These are phyloP conservation scores for Clusia tigrina DNA, from an alignment of 2,888 invertebrate species.

Conservation along the genomic window DNA sequence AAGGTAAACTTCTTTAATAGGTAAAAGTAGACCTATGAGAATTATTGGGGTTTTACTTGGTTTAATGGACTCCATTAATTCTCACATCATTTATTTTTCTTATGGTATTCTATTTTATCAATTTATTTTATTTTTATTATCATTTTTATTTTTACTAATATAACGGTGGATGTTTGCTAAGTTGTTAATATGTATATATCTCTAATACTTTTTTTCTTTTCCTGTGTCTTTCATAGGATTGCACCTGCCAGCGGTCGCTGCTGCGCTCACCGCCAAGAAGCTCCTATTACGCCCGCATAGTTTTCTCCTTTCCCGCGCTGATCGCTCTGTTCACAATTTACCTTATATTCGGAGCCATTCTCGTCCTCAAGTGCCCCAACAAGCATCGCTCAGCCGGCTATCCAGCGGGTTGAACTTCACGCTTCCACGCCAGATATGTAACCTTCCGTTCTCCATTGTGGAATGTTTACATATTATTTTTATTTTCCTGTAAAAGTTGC, in stretches of 20 bases:
- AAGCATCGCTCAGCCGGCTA: conserved; percentile 39
- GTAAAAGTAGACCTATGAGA: no score
- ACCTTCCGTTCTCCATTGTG: conserved; percentile 22
- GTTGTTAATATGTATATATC: background rate
- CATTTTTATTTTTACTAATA: no score
- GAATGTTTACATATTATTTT: conserved; percentile 22
- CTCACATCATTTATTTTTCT: no score
- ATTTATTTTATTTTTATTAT: no score
- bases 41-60: no score
- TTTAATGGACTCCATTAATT: no score
- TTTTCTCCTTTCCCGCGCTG: conserved; percentile 58
- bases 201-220: background rate
- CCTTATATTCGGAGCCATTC: conserved; percentile 52
- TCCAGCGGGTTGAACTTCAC: background rate
- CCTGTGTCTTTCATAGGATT: conserved; percentile 32
- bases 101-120: no score
- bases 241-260: conserved; percentile 35
- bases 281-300: conserved; percentile 51
- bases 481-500: background rate
- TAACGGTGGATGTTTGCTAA: conserved; percentile 53
- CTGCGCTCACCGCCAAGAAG: conserved; percentile 35
- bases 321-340: conserved; percentile 51
- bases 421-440: conserved; percentile 30
- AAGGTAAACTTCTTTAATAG: no score
- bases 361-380: conserved; percentile 49